phyloP scores from a whole-genome alignment of 2,888 invertebrate species.

The Argynnis bischoffii region DNA sequence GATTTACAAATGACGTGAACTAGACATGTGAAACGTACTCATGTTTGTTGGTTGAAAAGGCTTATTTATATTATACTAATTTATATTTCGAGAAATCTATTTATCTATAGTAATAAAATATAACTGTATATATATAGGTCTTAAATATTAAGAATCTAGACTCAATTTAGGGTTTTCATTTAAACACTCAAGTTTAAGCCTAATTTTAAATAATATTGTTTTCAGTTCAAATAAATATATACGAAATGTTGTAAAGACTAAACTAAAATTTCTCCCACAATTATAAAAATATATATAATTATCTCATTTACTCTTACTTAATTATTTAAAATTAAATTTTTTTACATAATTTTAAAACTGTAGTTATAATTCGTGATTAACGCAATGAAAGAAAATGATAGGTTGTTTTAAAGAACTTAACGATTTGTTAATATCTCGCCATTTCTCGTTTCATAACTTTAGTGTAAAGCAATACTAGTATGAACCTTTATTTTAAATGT shows the following conservation, averaged over 20 bases:
- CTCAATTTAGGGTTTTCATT: too few relatives aligned
- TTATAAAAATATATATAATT: constrained; percentile 1
- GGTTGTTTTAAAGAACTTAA: constrained; percentile 18
- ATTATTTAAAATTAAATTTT: constrained; percentile 14
- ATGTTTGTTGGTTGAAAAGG: too few relatives aligned
- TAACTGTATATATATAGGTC: too few relatives aligned
- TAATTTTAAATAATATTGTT: too few relatives aligned
- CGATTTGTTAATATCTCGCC: constrained; percentile 21
- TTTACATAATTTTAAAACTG: constrained; percentile 15
- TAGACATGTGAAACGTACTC: too few relatives aligned
- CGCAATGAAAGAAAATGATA: constrained; percentile 28
- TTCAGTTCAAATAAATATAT: too few relatives aligned
- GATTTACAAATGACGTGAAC: neutral
- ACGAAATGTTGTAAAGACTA: too few relatives aligned
- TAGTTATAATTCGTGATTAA: constrained; percentile 16
- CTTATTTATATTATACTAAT: neutral
- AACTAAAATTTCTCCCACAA: neutral
- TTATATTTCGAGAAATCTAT: neutral
- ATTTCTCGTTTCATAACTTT: constrained; percentile 10
- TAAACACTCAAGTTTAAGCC: too few relatives aligned
- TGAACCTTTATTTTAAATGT: too few relatives aligned
- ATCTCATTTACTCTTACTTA: neutral
- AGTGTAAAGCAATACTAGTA: neutral
- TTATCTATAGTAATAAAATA: too few relatives aligned
- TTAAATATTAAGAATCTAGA: too few relatives aligned